phyloP scores from a whole-genome alignment of 2,797 vertebrate genomes.

The Eospalax fontanierii region DNA sequence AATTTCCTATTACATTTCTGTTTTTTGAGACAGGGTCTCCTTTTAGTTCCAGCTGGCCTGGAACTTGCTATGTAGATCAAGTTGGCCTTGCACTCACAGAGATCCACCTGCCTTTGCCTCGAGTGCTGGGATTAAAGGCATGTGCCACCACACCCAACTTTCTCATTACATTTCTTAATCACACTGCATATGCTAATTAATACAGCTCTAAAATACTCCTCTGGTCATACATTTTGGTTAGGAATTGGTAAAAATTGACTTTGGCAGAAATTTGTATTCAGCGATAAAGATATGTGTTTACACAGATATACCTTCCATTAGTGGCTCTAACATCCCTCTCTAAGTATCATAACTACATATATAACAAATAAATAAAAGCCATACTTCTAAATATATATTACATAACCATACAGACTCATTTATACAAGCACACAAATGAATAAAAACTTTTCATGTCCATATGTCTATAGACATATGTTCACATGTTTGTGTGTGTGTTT shows the following conservation, averaged over 20 bases:
- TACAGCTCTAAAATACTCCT: not conserved
- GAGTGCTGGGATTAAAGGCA: too few species aligned
- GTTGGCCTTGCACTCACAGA: too few species aligned
- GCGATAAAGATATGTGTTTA: not conserved
- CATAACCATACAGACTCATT: not conserved
- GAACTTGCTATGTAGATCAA: too few species aligned
- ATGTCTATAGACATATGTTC: too few species aligned
- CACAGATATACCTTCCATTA: not conserved
- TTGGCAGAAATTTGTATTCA: not conserved
- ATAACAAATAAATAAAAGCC: conserved; percentile 30
- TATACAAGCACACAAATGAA: not conserved
- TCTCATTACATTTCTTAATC: not conserved
- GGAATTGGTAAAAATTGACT: conserved; percentile 32
- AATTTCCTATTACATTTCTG: not conserved
- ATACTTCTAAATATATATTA: not conserved
- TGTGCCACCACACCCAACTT: too few species aligned
- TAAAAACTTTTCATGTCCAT: not conserved
- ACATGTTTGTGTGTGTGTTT: not conserved
- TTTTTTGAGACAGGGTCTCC: too few species aligned
- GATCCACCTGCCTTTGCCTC: too few species aligned
- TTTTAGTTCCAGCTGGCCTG: too few species aligned
- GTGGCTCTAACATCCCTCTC: not conserved
- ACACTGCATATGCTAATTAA: not conserved
- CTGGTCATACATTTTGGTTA: conserved; percentile 4
- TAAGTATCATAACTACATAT: not conserved